These are phyloP conservation scores for Enteromius treurensis DNA, from an alignment of 2,797 vertebrate genomes.

Conservation along the genomic window DNA sequence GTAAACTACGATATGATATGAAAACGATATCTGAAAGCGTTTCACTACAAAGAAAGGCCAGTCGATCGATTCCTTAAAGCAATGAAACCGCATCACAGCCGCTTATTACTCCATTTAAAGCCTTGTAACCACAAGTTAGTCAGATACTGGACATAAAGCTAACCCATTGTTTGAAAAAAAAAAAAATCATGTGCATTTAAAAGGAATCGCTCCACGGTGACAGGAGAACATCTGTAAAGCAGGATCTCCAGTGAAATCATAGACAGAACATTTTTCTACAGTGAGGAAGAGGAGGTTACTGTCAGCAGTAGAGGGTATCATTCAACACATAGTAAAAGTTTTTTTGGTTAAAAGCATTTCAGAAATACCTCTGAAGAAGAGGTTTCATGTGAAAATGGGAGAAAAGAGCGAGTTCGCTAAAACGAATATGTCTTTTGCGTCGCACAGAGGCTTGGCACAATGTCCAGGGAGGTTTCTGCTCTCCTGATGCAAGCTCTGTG, in stretches of 20 bases:
- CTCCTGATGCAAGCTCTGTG: conserved; percentile 46
- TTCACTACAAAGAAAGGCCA: conserved; percentile 74
- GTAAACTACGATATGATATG: conserved; percentile 66
- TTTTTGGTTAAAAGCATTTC: conserved; percentile 84
- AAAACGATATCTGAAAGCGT: conserved; percentile 64
- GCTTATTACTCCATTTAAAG: conserved; percentile 83
- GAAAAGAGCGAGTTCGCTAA: conserved; percentile 29
- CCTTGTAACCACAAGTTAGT: conserved; percentile 84
- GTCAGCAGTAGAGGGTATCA: conserved; percentile 77
- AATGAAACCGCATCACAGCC: conserved; percentile 79
- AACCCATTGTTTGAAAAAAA: conserved; percentile 75
- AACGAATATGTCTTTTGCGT: conserved; percentile 46
- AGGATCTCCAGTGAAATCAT: conserved; percentile 69
- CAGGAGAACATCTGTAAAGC: conserved; percentile 91
- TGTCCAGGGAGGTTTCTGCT: conserved; percentile 51
- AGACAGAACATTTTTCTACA: conserved; percentile 74
- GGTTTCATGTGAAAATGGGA: conserved; percentile 57
- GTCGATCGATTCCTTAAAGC: conserved; percentile 77
- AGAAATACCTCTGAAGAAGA: conserved; percentile 83
- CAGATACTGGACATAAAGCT: conserved; percentile 74
- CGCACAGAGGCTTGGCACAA: conserved; percentile 48
- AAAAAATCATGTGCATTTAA: conserved; percentile 79
- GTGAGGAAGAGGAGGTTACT: conserved; percentile 83
- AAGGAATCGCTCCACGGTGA: conserved; percentile 67
- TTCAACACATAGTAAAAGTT: conserved; percentile 84